Base-by-base conservation (phyloP, 2,888 invertebrate genomes). In the Drosophila eohydei region DNA sequence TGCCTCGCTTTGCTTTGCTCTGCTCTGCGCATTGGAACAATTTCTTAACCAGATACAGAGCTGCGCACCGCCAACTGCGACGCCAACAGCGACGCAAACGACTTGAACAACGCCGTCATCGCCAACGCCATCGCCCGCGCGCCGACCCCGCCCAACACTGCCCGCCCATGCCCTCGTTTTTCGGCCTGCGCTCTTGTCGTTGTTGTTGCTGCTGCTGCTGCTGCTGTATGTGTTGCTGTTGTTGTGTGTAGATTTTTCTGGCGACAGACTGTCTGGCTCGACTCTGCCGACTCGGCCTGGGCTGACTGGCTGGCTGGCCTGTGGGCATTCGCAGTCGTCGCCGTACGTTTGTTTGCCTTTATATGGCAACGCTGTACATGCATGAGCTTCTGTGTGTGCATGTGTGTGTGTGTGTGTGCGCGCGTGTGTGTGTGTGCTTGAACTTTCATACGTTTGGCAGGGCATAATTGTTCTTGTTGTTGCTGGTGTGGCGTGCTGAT, bases 221-320 rank as follows among this genome's bases (percentile, higher is more conserved):
- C 44, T 69, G 55, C 26, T 52, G 36, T 14, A 12, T 30, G 30
- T 61, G 38, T 44, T 76, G 69, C 48, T 67, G 63, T 67, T 75
- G 72, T 57, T 78, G 78, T 76, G 71, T 80, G 80, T 80, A 63
- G 80, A 80, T 80, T 80, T 80, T 80, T 72, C 75, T 80, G 80
- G 80, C 80, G 80, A 80, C 80, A 80, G 80, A 80, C 80, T 80
- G 80, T 80, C 80, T 80, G 80, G 80, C 78, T 61, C 65, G 80
- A 74, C 74, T 82, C 57, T 67, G 73, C 44, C 60, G 40, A 38
- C 50, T 63, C 51, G 66, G 83, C 64, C 81, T 80, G 68, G 71
- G 69, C 65, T 55, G 76, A 80, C 80, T 83, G 81, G 82, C 78
- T 52, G 52, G 52, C 74, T 65, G 81, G 80, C 80, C 77, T 68